A percentile compares a stretch with the other conserved stretches of the same genome.
Conservation (phyloP, 2,888 invertebrate genomes). For the Hipparchia semele region DNA sequence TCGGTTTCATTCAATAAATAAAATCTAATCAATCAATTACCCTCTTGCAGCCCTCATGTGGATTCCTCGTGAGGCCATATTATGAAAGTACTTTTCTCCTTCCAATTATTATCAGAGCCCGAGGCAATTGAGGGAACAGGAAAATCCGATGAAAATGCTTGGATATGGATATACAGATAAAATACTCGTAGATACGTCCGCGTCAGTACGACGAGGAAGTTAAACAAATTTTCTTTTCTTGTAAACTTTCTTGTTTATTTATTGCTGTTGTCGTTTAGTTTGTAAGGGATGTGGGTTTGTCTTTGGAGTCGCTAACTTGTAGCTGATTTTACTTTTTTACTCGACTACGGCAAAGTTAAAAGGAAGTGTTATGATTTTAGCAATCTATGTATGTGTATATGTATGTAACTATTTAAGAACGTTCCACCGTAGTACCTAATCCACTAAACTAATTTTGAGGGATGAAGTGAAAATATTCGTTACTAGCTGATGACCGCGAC, state of each 20-base stretch:
- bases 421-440: too few relatives aligned
- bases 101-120: slow-evolving; percentile 14
- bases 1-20: neutral
- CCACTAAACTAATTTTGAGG: too few relatives aligned
- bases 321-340: neutral
- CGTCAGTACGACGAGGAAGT: neutral
- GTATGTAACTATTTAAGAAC: too few relatives aligned
- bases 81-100: slow-evolving; percentile 4
- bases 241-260: slow-evolving; percentile 6
- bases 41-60: neutral
- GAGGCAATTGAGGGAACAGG: slow-evolving; percentile 5
- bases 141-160: slow-evolving; percentile 4
- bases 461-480: too few relatives aligned
- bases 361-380: too few relatives aligned
- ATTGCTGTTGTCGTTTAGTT: neutral
- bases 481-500: neutral
- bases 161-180: neutral
- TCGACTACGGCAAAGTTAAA: too few relatives aligned
- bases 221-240: neutral
- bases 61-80: slow-evolving; percentile 8
- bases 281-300: neutral
- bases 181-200: neutral
- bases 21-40: slow-evolving; percentile 10
- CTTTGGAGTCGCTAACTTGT: neutral
- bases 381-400: too few relatives aligned